Base-by-base conservation (phyloP, 1,140 invertebrate genomes). In the Nautilus pompilius region DNA sequence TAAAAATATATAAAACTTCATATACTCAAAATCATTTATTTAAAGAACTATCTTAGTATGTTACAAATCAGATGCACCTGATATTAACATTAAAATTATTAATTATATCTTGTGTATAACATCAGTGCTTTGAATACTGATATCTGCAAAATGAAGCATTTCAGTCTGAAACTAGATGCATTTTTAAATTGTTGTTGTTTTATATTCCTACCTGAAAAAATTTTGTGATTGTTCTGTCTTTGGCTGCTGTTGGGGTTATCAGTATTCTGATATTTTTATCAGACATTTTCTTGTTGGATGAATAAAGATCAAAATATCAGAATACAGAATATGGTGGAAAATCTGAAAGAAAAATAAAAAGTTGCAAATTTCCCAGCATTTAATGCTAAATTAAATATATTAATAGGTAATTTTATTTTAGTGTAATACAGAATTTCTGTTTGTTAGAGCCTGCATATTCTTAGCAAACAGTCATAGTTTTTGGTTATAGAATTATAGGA, bases 221-320 rank as follows among this genome's bases (percentile, higher is more conserved):
- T 63, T 80, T 81, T 13, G 76, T 76, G 65, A 89, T 86, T 79
- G 86, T 70, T 46, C 86, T 79, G 56, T 88, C 86, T 63, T 85
- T 83, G 4, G 80, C 76, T 10, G 85, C 82, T 54, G 73, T 70
- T 24, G 76, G 66, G 59, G 80, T 76, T 36, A 86, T 75, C 78
- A 87, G 86, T 26, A 66, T 76, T 53, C 71, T 67, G 49, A 56
- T 33, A 15, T 29, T 6, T 28, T 59, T 60, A 28, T 22, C 34
- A 13, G 57, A 24, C 48, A 48, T 36, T 36, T 54, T 28, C 34
- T 54, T 17, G 29, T 33, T 67, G 17, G 58, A 33, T 8, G 29
- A 34, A 28, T 58, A 24, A 26, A 58, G n/a, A 30, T 46, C 20
- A 33, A 49, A 60, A 53, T 15, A 29, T 17, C 32, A 33, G 51